Evolutionary conservation across 2,113 vertebrate species (phyloP), one percentile per base, ranked within the genome.

Genomic region (Sinocyclocheilus anophthalmus): DNA sequence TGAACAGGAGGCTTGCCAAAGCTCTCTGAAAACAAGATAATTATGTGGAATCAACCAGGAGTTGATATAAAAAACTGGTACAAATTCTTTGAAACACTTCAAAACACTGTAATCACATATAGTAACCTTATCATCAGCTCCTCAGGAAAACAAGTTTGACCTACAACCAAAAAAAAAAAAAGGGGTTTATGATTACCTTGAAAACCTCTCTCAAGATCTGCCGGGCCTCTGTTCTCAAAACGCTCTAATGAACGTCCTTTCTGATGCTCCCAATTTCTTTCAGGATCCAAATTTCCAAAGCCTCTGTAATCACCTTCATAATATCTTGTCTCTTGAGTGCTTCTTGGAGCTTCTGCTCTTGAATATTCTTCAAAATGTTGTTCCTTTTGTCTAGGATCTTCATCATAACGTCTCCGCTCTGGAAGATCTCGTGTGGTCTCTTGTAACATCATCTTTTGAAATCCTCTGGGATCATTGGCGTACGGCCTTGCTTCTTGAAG

Each of bases 11-110:
- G 6, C 8, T 11, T 24, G 26, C 91, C 85, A 73, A 86, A 86
- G 39, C 72, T 53, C 12, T 91, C 94, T 94, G 65, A 67, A 80
- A 69, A 33, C 37, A 81, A 10, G 1, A 70, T 11, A 53, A 77
- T 16, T 10, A 73, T 1, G 78, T 30, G 3, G 5, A 45, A 53
- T 65, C 18, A 48, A 50, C 9, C 6, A 42, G 4, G 1, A 57
- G 5, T 20, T 57, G 7, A 53, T 1, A 53, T 53, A 57, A 37
- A 67, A 67, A 67, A 33, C 1, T 33, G 63, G 5, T 37, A 33
- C 14, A 18, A 18, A 18, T 37, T 69, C 14, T 69, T 69, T 3
- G 24, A 18, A 69, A 37, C 14, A 69, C 61, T 61, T 57, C n/a
- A 24, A 63, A 63, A 24, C 24, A 24, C 30, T 33, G 30, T 33